phyloP scores from a whole-genome alignment of 2,113 vertebrate genomes.

The Euleptes europaea region DNA sequence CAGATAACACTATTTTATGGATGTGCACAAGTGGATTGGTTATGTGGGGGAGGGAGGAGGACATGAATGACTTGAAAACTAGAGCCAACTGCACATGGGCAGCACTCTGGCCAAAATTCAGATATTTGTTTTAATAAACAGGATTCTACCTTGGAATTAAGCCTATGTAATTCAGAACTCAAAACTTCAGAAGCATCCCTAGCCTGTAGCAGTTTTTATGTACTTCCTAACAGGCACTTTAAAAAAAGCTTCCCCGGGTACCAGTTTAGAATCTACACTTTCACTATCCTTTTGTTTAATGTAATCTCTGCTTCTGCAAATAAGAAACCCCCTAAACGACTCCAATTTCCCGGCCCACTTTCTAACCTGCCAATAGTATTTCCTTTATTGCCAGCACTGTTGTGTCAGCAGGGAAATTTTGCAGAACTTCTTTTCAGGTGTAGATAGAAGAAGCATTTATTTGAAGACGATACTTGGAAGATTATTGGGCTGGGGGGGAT shows the following conservation, averaged over 20 bases:
- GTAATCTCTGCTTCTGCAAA: not conserved
- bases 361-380: not conserved
- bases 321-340: not conserved
- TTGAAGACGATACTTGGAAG: not conserved
- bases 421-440: not conserved
- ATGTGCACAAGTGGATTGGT: too few relatives aligned
- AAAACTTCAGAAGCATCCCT: not conserved
- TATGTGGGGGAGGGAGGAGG: too few relatives aligned
- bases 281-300: not conserved
- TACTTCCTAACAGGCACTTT: not conserved
- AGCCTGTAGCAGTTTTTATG: not conserved
- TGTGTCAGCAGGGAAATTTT: not conserved
- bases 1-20: too few relatives aligned
- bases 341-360: not conserved
- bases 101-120: too few relatives aligned
- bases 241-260: not conserved
- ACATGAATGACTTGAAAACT: too few relatives aligned
- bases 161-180: not conserved
- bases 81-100: too few relatives aligned
- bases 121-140: too few relatives aligned
- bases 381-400: not conserved
- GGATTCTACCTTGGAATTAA: not conserved
- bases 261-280: not conserved
- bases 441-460: not conserved
- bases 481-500: not conserved